Conservation (phyloP, 2,888 invertebrate genomes). For the Scelioninae gen. 2 region DNA sequence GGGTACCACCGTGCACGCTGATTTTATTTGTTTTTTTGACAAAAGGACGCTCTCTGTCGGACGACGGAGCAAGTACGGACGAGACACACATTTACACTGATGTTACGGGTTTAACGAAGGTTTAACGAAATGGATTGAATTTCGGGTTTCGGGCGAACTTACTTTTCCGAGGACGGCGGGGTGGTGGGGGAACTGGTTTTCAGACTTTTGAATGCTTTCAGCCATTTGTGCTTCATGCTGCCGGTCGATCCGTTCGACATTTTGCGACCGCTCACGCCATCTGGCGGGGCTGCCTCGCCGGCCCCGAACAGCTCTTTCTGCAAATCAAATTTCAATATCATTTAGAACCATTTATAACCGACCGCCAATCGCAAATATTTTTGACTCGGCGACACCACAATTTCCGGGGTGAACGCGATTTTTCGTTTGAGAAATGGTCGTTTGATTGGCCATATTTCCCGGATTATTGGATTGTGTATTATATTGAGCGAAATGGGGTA, state of each 20-base stretch:
- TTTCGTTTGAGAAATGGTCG: background rate
- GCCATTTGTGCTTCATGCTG: constrained; percentile 97
- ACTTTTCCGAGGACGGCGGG: constrained; percentile 79
- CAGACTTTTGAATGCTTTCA: constrained; percentile 96
- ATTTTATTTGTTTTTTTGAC: too few relatives aligned
- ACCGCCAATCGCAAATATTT: background rate
- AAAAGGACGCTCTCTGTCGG: too few relatives aligned
- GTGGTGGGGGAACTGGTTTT: constrained; percentile 82
- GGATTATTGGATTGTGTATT: too few relatives aligned
- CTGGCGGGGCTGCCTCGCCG: constrained; percentile 76
- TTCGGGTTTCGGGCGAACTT: constrained; percentile 72
- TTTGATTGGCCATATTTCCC: too few relatives aligned
- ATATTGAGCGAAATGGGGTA: too few relatives aligned
- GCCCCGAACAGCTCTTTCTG: constrained; percentile 88
- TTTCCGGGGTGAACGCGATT: background rate
- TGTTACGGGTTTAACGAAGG: background rate
- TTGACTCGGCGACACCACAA: background rate
- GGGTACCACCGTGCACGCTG: too few relatives aligned
- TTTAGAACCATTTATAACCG: too few relatives aligned
- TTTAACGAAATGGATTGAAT: background rate
- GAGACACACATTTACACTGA: constrained; percentile 10
- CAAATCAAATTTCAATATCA: constrained; percentile 65
- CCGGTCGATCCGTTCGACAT: constrained; percentile 90
- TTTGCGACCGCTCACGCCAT: constrained; percentile 85
- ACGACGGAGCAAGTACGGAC: background rate